Base-by-base conservation (phyloP, 1,140 invertebrate species). In the Polypedilum vanderplanki region DNA sequence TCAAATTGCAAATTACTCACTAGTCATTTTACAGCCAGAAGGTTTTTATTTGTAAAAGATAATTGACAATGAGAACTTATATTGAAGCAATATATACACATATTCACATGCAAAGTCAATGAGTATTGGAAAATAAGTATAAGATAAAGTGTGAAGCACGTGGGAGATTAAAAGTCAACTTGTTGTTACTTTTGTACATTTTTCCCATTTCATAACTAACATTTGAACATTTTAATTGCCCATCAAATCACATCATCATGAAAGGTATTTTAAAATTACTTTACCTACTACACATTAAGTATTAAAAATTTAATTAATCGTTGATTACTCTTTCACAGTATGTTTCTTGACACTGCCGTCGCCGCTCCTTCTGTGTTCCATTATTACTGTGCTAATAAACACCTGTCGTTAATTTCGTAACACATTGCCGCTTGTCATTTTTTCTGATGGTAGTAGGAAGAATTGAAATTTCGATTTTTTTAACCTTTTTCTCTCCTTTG, bases 341-440 rank as follows among this genome's bases (percentile, higher is more conserved):
- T 33, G 24, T 5, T 5, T 33, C 24, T 33, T 33, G 24, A 5
- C 24, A 57, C 15, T 12, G 12, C 46, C n/a, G 12, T n/a, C 46
- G 46, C 46, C 46, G 46, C 46, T 57, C 46, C 46, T 57, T 57
- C 46, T 57, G 46, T 57, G 9, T 46, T 15, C 15, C 41, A 12
- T 57, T 15, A 57, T 57, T 57, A 3, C n/a, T 57, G 46, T n/a
- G n/a, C 46, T 57, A 57, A 57, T 57, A 57, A 57, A 57, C 46
- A 57, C 46, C 46, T 57, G 46, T 57, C 46, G n/a, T 57, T 57
- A 57, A 57, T 57, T 57, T 57, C n/a, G 46, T 57, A 57, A 57
- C 46, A 57, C 46, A 57, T 33, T 33, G 24, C 46, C 46, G 46
- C 46, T 57, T 57, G 46, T 57, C 46, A 57, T 57, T 57, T 57